Base-by-base conservation (phyloP, 2,888 invertebrate genomes). In the Operophtera brumata region DNA sequence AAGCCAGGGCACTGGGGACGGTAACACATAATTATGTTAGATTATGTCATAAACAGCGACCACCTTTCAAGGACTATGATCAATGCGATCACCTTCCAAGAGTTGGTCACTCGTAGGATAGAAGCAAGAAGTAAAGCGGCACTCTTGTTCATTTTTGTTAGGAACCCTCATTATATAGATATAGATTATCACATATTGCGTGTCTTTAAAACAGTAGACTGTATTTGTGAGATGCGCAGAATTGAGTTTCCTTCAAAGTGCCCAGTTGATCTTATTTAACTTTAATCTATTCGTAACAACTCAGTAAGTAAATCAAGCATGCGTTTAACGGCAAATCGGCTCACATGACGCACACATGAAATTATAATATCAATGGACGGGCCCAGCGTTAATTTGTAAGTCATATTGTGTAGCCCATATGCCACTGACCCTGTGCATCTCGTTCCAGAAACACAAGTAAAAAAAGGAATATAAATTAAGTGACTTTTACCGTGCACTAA, bases 1-100 rank as follows among this genome's bases (percentile, higher is more conserved):
- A 95, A 94, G 96, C 96, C 94, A 96, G 96, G 94, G 96, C 96
- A 96, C 96, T 96, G 95, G 94, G 94, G 92, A 94, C 92, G 93
- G 87, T 91, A 92, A 89, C 81, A 88, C 78, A 84, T 80, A 73
- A 78, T 47, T 75, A 78, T 80, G 84, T 89, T 89, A 89, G 86
- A 84, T 52, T 71, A 71, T 74, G 56, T 65, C 54, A 64, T 56
- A 47, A 40, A 55, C 55, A 53, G 51, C 44, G 50, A 61, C 35
- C 54, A 53, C 51, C 44, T 54, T 47, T 39, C 39, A 44, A 41
- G 40, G 26, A 39, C 49, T 20, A 53, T 44, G 34, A 48, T 45
- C 52, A 52, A 37, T 40, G 47, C 37, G 51, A 47, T 13, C 41
- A 44, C 35, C 56, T 54, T 37, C 12, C 35, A 62, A 49, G 41